Percentiles rank a stretch among this genome's conserved stretches.
phyloP scores from a whole-genome alignment of 2,113 vertebrate genomes.

The Odocoileus virginianus region DNA sequence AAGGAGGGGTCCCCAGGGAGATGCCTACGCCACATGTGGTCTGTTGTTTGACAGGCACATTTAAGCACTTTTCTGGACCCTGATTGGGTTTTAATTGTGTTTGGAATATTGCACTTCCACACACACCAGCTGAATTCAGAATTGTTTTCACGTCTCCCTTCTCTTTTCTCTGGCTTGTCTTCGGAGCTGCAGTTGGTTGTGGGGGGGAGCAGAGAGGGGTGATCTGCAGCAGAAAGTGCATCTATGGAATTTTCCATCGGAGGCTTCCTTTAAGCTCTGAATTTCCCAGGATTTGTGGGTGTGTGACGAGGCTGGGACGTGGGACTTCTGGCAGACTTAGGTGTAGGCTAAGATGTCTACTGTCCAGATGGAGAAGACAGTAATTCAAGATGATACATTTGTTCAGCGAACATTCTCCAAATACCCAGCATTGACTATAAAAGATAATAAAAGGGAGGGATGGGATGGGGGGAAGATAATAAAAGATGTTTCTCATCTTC shows the following conservation, averaged over 20 bases:
- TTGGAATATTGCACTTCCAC: constrained; percentile 1
- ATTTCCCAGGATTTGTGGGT: fast-evolving
- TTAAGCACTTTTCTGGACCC: constrained; percentile 24
- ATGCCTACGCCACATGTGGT: not conserved
- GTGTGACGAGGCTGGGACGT: not conserved
- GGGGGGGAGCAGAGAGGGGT: fast-evolving
- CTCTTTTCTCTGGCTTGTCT: not conserved
- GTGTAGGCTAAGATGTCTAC: not conserved
- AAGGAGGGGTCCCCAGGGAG: constrained; percentile 33
- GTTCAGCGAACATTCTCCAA: not conserved
- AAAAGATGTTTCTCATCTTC: not conserved
- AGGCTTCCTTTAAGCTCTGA: not conserved
- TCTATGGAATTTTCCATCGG: not conserved
- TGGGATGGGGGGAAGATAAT: not conserved
- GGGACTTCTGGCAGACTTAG: not conserved
- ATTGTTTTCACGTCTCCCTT: not conserved
- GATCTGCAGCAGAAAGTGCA: too few species aligned
- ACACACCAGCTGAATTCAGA: not conserved
- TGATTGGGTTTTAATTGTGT: constrained; percentile 49
- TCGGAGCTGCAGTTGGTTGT: not conserved
- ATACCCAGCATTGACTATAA: too few species aligned
- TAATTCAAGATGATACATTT: not conserved
- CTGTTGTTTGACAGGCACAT: not conserved
- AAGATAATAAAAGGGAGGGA: not conserved
- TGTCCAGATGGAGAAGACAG: not conserved